phyloP scores from a whole-genome alignment of 2,888 invertebrate species.

The Pheosia tremula region DNA sequence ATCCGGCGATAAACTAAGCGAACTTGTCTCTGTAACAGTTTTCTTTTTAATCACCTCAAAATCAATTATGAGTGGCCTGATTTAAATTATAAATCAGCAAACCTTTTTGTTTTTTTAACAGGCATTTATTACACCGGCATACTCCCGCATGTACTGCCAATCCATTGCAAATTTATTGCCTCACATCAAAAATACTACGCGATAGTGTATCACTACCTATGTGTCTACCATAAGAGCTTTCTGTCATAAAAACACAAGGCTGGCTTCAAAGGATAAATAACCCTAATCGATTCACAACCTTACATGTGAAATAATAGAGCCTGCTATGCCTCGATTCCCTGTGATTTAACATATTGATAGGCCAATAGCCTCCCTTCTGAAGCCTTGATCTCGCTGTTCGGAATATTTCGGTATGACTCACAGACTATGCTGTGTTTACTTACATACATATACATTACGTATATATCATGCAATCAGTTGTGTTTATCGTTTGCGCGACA shows the following conservation, averaged over 20 bases:
- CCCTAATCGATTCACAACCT: slow-evolving; percentile 28
- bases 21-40: no score
- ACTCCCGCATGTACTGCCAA: neutral
- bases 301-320: slow-evolving; percentile 24
- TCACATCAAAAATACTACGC: neutral
- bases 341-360: slow-evolving; percentile 50
- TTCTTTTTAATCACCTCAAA: no score
- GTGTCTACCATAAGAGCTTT: slow-evolving; percentile 43
- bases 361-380: slow-evolving; percentile 60
- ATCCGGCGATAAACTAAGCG: no score
- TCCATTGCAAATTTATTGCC: neutral
- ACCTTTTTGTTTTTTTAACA: no score
- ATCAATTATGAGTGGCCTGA: no score
- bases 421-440: slow-evolving; percentile 38
- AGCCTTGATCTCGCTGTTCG: slow-evolving; percentile 61
- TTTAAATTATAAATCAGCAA: no score
- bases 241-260: slow-evolving; percentile 44
- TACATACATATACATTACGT: slow-evolving; percentile 15
- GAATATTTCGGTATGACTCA: slow-evolving; percentile 56
- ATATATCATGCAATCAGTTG: slow-evolving; percentile 26
- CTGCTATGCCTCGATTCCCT: slow-evolving; percentile 18
- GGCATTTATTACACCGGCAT: no score
- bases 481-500: slow-evolving; percentile 24
- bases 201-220: slow-evolving; percentile 4
- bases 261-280: slow-evolving; percentile 32